A percentile compares a stretch with the other conserved stretches of the same genome.
These are phyloP conservation scores for Ochropleura leucogaster DNA, from an alignment of 2,888 invertebrate genomes.

Conservation along the genomic window DNA sequence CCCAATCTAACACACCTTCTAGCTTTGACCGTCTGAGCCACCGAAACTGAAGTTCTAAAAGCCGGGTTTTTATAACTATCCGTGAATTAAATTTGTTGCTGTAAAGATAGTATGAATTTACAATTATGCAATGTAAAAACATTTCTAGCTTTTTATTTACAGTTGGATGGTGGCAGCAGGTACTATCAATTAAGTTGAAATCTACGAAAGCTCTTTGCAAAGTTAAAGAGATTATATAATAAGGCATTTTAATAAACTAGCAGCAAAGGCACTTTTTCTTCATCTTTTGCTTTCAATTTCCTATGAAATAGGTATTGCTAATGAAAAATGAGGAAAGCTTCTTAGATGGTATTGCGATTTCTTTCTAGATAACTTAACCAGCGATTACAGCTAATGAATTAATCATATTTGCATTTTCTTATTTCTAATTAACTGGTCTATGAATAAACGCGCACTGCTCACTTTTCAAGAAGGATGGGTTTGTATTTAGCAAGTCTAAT, in stretches of 20 bases:
- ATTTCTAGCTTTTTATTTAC: constrained; percentile 11
- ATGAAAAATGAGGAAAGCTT: not conserved
- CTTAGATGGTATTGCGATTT: not conserved
- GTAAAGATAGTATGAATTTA: not conserved
- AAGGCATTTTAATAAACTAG: not conserved
- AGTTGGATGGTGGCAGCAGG: not conserved
- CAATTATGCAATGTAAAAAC: constrained; percentile 2
- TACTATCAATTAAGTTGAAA: not conserved
- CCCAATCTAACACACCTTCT: constrained; percentile 7
- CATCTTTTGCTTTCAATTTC: not conserved
- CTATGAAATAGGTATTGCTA: not conserved
- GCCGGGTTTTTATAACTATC: constrained; percentile 1
- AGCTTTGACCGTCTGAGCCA: constrained; percentile 19
- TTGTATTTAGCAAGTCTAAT: constrained; percentile 10
- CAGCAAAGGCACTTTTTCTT: not conserved
- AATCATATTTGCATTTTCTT: not conserved
- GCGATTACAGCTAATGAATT: constrained; percentile 1
- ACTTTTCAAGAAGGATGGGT: not conserved
- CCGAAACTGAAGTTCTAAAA: not conserved
- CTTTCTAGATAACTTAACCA: not conserved
- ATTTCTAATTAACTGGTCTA: not conserved
- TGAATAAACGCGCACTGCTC: not conserved
- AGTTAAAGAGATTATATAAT: not conserved
- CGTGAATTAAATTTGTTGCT: constrained; percentile 1
- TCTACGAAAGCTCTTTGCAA: not conserved